These are phyloP conservation scores for Orthonyx spaldingii DNA, from an alignment of 2,113 vertebrate genomes.

Conservation along the genomic window DNA sequence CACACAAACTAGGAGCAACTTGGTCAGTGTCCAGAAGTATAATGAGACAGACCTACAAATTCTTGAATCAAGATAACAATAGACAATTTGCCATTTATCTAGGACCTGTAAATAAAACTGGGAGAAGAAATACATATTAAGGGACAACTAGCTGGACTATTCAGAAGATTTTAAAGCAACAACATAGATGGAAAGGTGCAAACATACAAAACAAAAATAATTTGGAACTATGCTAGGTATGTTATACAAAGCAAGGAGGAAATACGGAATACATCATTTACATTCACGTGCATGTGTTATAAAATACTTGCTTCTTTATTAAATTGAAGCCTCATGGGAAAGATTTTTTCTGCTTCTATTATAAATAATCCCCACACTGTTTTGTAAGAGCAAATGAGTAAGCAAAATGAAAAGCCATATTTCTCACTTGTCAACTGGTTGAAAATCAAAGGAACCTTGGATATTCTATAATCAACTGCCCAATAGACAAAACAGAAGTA, in stretches of 20 bases:
- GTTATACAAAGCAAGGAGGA: not conserved
- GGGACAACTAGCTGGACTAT: not conserved
- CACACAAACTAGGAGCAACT: not conserved
- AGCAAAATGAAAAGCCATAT: not conserved
- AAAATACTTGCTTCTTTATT: not conserved
- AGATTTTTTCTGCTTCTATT: not conserved
- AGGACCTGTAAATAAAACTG: not conserved
- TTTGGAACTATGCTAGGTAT: not conserved
- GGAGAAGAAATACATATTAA: not conserved
- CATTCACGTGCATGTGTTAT: accelerated
- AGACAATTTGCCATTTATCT: not conserved
- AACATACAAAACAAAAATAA: not conserved
- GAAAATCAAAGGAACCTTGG: not conserved
- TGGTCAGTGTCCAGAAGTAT: not conserved
- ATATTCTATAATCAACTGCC: not conserved
- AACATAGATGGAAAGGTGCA: not conserved
- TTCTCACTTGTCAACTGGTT: not conserved
- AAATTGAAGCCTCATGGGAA: not conserved
- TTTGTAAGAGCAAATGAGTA: not conserved
- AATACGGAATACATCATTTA: not conserved
- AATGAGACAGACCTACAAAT: not conserved
- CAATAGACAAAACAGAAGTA: not conserved
- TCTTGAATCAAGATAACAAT: not conserved
- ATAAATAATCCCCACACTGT: not conserved
- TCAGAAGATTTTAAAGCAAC: not conserved